Evolutionary conservation across 2,113 vertebrate genomes (phyloP).

Genomic region (Equus przewalskii): DNA sequence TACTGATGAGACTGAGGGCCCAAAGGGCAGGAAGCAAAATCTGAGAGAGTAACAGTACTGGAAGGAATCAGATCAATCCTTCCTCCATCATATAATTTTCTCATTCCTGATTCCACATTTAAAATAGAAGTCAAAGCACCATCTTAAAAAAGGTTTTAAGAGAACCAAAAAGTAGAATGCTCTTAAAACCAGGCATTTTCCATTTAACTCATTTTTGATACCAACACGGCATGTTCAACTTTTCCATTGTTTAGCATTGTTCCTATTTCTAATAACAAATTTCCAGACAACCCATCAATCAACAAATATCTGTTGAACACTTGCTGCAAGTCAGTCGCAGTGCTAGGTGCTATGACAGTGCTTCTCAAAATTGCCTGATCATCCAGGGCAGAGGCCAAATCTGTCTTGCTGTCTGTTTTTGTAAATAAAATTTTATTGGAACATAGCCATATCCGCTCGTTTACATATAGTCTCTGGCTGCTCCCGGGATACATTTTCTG

Average conservation of each 20-base stretch:
- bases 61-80: neutral
- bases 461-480: slow-evolving; percentile 15
- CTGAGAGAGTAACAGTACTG: neutral
- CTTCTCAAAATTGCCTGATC: slow-evolving; percentile 31
- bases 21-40: neutral
- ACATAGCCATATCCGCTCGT: neutral
- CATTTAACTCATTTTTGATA: neutral
- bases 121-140: slow-evolving; percentile 13
- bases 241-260: slow-evolving; percentile 23
- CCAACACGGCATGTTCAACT: neutral
- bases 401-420: neutral
- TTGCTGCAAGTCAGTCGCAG: neutral
- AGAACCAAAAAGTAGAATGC: neutral
- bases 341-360: neutral
- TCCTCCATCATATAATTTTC: neutral
- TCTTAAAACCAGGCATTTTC: neutral
- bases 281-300: neutral
- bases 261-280: neutral
- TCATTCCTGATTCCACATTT: neutral
- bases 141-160: neutral
- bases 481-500: neutral
- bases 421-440: slow-evolving; percentile 22
- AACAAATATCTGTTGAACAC: slow-evolving; percentile 5
- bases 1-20: neutral
- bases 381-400: neutral